Evolutionary conservation across 2,113 vertebrate species (phyloP).

Genomic region (Corydoras maculifer): DNA sequence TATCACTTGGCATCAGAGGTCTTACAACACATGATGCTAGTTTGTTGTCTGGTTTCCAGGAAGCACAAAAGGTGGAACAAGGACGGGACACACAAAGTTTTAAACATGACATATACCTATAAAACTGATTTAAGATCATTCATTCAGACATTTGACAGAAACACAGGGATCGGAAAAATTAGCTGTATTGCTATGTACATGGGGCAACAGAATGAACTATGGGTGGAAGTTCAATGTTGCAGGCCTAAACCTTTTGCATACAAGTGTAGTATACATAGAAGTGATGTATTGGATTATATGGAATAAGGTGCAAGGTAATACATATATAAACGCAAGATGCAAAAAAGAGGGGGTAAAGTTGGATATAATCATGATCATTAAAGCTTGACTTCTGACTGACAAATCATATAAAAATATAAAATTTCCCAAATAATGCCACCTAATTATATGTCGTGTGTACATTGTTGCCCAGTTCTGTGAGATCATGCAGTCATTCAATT

Average conservation of each 20-base stretch:
- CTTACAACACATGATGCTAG: conserved; percentile 1
- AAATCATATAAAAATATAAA: too few species aligned
- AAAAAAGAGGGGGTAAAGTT: too few species aligned
- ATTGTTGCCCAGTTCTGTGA: too few species aligned
- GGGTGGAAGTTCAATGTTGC: background rate
- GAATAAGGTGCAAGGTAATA: too few species aligned
- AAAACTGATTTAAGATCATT: background rate
- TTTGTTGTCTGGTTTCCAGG: conserved; percentile 2
- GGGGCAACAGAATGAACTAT: background rate
- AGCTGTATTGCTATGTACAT: conserved; percentile 1
- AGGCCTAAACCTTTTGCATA: conserved; percentile 39
- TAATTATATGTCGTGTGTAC: too few species aligned
- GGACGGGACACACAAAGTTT: background rate
- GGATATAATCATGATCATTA: too few species aligned
- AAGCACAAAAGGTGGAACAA: background rate
- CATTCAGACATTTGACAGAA: conserved; percentile 13
- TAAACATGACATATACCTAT: conserved; percentile 1
- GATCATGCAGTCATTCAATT: too few species aligned
- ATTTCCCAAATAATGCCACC: too few species aligned
- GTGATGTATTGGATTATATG: background rate
- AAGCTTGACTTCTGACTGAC: too few species aligned
- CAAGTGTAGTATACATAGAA: background rate
- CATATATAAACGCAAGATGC: too few species aligned
- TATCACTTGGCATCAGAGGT: background rate
- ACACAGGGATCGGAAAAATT: conserved; percentile 18